A percentile compares a stretch with the other conserved stretches of the same genome.
These are phyloP conservation scores for Oenanthe oenanthe DNA, from an alignment of 2,113 vertebrate genomes.

Conservation along the genomic window DNA sequence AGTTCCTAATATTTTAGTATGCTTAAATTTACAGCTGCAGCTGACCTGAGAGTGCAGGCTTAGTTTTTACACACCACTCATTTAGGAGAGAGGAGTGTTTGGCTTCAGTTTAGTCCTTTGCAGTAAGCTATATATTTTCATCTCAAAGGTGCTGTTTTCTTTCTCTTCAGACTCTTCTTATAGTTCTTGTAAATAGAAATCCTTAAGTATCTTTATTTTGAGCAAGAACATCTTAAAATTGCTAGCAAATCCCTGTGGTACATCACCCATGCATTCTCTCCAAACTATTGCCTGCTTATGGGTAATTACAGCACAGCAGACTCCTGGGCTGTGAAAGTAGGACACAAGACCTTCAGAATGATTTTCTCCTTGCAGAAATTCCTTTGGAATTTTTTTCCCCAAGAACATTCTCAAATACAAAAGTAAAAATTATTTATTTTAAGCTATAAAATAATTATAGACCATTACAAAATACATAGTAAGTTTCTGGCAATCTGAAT, in stretches of 20 bases:
- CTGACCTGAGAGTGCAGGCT: neutral
- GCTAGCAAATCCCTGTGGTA: neutral
- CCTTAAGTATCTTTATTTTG: neutral
- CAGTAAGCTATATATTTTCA: neutral
- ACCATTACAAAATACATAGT: neutral
- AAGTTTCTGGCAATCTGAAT: neutral
- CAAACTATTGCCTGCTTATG: neutral
- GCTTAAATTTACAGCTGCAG: neutral
- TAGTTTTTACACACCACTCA: neutral
- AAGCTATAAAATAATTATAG: neutral
- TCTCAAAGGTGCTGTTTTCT: neutral
- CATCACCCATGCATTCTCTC: neutral
- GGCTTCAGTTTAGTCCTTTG: neutral
- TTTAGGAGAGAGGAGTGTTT: neutral
- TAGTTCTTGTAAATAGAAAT: neutral
- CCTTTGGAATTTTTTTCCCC: neutral
- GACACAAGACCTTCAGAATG: neutral
- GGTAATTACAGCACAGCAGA: neutral
- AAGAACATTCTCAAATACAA: neutral
- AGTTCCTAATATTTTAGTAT: neutral
- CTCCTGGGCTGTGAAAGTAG: neutral
- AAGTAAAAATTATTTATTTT: neutral
- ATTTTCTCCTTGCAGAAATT: neutral
- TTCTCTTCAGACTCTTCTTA: neutral
- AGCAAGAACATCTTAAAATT: neutral